phyloP scores from a whole-genome alignment of 2,888 invertebrate genomes.

The Drosophila recens region DNA sequence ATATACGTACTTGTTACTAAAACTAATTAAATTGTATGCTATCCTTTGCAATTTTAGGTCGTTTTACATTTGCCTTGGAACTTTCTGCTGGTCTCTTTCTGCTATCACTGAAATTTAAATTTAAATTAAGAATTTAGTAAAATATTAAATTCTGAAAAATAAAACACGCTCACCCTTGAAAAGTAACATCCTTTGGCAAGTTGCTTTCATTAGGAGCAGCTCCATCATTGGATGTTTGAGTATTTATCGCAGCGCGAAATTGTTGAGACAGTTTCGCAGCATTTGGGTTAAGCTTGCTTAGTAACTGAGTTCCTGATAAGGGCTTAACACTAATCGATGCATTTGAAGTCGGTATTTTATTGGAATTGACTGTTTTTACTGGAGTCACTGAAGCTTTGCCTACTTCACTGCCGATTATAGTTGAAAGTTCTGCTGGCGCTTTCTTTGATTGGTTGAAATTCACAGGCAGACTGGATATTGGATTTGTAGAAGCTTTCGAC shows the following conservation, averaged over 20 bases:
- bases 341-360: conserved; percentile 25
- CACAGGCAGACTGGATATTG: neutral
- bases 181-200: conserved; percentile 1
- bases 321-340: conserved; percentile 6
- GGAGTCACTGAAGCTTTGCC: conserved; percentile 8
- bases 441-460: conserved; percentile 9
- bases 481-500: conserved; percentile 9
- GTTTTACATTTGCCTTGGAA: conserved; percentile 24
- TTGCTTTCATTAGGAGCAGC: neutral
- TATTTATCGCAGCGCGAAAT: conserved; percentile 1
- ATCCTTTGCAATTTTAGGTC: conserved; percentile 33
- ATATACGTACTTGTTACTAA: neutral
- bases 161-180: conserved; percentile 19
- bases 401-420: neutral
- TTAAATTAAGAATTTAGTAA: neutral
- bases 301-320: neutral
- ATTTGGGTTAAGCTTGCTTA: neutral
- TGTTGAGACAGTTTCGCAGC: neutral
- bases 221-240: conserved; percentile 11
- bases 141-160: neutral
- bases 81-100: conserved; percentile 33
- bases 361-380: conserved; percentile 3
- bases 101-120: conserved; percentile 42
- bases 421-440: conserved; percentile 2
- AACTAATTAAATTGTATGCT: conserved; percentile 1